Percentiles rank a stretch among this genome's conserved stretches.
Evolutionary conservation across 2,888 invertebrate species (phyloP).

Genomic region (Drosophila mercatorum): DNA sequence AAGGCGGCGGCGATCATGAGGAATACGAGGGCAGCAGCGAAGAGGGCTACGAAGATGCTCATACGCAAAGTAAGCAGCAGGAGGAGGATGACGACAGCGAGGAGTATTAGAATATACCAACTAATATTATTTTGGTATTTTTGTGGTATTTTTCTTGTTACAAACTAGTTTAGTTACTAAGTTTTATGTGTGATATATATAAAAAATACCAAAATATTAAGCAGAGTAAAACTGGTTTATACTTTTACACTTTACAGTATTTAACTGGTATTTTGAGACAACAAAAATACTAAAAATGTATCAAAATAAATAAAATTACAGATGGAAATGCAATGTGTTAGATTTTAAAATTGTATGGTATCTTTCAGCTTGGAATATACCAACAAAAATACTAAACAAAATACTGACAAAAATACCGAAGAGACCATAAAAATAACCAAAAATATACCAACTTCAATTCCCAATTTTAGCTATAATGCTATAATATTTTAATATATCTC

Average conservation of each 20-base stretch:
- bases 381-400: no score
- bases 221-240: no score
- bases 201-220: no score
- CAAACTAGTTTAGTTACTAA: not conserved
- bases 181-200: constrained; percentile 3
- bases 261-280: no score
- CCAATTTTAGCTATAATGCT: not conserved
- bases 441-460: not conserved
- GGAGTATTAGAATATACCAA: constrained; percentile 48
- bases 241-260: no score
- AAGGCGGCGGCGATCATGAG: constrained; percentile 60
- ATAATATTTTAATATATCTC: not conserved
- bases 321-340: no score
- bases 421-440: not conserved
- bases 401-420: not conserved
- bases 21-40: constrained; percentile 67
- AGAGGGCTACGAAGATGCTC: constrained; percentile 72
- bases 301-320: no score
- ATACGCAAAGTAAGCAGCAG: constrained; percentile 52
- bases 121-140: not conserved
- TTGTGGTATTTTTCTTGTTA: not conserved
- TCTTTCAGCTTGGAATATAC: no score
- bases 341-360: no score
- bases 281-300: not conserved
- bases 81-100: constrained; percentile 47